Evolutionary conservation across 2,888 invertebrate species (phyloP).

Genomic region (Tipula confusa): DNA sequence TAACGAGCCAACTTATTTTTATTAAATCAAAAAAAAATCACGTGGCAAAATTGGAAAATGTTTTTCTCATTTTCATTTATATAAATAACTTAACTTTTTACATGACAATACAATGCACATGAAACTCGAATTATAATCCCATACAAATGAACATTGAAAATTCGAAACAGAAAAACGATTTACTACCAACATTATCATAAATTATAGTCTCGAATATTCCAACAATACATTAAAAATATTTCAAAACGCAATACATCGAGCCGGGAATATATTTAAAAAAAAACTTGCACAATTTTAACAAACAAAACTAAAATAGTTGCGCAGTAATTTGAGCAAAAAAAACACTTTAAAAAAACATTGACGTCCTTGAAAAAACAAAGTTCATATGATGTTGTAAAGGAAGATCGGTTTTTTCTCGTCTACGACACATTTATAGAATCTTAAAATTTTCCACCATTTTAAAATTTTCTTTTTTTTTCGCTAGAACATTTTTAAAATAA

Average conservation of each 20-base stretch:
- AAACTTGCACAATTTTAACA: not conserved
- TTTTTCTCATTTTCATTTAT: too few relatives aligned
- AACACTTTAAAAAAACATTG: not conserved
- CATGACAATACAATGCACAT: too few relatives aligned
- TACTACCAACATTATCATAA: too few relatives aligned
- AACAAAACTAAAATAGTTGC: not conserved
- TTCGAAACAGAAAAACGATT: too few relatives aligned
- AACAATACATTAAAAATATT: not conserved
- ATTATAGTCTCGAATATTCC: not conserved
- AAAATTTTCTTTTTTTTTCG: not conserved
- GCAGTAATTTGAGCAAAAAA: not conserved
- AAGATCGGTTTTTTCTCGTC: not conserved
- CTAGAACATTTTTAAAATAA: not conserved
- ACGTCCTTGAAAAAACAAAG: not conserved
- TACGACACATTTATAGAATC: not conserved
- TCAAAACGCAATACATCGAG: not conserved
- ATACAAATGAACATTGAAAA: too few relatives aligned
- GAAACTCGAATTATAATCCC: too few relatives aligned
- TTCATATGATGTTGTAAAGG: not conserved
- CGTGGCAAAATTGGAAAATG: too few relatives aligned
- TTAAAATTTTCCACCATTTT: not conserved
- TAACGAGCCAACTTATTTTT: too few relatives aligned
- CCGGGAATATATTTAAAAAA: not conserved
- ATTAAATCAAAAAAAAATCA: too few relatives aligned
- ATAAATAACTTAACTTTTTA: too few relatives aligned